Percentiles rank a stretch among this genome's conserved stretches.
phyloP scores from a whole-genome alignment of 2,888 invertebrate genomes.

The Ormia ochracea region DNA sequence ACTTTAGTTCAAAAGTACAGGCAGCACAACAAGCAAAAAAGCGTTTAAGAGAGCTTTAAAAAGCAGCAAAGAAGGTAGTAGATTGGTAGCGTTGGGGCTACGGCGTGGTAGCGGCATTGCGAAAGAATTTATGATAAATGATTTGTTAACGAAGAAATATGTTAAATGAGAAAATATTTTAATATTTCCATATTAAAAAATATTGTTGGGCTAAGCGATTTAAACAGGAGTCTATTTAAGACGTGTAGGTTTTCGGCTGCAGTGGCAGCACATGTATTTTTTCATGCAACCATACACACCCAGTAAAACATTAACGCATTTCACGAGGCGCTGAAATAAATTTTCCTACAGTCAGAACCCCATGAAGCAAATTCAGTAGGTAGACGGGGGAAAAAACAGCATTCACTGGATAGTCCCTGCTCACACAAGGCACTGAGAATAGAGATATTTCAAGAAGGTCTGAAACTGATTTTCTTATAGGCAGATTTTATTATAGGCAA shows the following conservation, averaged over 20 bases:
- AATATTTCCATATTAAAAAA: neutral
- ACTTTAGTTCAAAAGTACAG: neutral
- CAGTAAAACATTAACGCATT: too few species aligned
- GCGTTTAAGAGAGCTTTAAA: neutral
- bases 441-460: too few species aligned
- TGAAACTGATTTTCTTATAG: too few species aligned
- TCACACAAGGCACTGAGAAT: too few species aligned
- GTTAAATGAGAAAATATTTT: constrained; percentile 19
- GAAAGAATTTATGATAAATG: constrained; percentile 44
- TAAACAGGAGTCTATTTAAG: neutral
- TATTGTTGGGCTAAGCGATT: neutral
- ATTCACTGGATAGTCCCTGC: too few species aligned
- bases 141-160: neutral
- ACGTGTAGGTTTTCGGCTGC: neutral
- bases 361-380: too few species aligned
- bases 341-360: too few species aligned
- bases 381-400: too few species aligned
- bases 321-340: too few species aligned
- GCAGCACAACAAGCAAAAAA: neutral
- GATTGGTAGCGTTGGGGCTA: constrained; percentile 23
- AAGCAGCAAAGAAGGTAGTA: constrained; percentile 6
- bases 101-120: neutral
- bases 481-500: too few species aligned
- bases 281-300: too few species aligned
- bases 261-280: neutral